Evolutionary conservation across 2,797 vertebrate species (phyloP).

Genomic region (Gymnoscopelus braueri): DNA sequence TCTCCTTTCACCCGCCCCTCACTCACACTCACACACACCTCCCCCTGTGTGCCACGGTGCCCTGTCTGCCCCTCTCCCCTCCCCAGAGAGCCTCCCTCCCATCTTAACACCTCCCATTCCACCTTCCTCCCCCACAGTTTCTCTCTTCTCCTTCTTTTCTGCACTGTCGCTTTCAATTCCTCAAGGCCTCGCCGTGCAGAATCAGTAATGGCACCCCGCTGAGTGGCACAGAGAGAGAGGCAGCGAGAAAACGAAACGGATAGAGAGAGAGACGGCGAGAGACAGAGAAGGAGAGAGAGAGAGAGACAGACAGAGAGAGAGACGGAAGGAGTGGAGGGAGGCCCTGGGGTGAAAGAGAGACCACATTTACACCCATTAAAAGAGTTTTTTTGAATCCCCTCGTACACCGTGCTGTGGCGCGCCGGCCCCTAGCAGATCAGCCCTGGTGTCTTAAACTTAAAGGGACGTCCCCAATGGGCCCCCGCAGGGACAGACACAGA

Average conservation of each 20-base stretch:
- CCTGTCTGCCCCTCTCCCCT: conserved; percentile 47
- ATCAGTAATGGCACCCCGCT: conserved; percentile 80
- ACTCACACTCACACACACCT: no score
- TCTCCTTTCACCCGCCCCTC: conserved; percentile 36
- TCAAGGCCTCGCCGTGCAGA: conserved; percentile 76
- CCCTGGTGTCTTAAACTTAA: conserved; percentile 37
- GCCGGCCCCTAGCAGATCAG: conserved; percentile 42
- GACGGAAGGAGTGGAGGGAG: conserved; percentile 3
- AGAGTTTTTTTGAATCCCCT: conserved; percentile 53
- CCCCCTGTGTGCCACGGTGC: conserved; percentile 46
- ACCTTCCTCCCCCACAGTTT: conserved; percentile 48
- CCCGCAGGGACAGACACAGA: conserved; percentile 26
- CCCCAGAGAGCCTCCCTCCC: background rate
- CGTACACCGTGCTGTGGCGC: no score
- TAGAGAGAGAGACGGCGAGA: background rate
- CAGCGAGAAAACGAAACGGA: conserved; percentile 11
- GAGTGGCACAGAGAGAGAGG: conserved; percentile 62
- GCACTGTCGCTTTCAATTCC: conserved; percentile 82
- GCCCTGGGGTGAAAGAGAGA: no score
- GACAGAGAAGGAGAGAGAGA: background rate
- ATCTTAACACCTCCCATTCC: conserved; percentile 11
- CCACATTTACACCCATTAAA: conserved; percentile 39
- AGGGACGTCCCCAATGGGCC: conserved; percentile 56
- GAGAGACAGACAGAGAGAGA: conserved; percentile 20
- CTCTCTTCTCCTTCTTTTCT: conserved; percentile 77